phyloP scores from a whole-genome alignment of 2,113 vertebrate species.

The Anguilla japonica region DNA sequence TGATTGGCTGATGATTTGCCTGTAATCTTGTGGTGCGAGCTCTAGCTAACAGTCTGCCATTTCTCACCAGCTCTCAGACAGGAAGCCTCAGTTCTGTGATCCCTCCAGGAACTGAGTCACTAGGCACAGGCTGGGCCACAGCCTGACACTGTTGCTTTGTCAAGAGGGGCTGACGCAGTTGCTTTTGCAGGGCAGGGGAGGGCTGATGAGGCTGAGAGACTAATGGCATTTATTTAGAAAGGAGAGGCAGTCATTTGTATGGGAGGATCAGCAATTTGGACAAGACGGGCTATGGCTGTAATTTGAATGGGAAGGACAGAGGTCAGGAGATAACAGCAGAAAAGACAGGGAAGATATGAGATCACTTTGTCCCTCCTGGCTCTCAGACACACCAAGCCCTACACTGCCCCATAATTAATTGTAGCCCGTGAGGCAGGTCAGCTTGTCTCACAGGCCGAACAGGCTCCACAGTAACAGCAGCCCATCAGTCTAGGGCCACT shows the following conservation, averaged over 20 bases:
- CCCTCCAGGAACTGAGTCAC: background rate
- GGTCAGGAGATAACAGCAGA: background rate
- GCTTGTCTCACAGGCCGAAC: background rate
- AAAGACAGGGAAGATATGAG: no score
- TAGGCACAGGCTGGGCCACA: background rate
- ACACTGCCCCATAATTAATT: no score
- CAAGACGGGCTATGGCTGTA: background rate
- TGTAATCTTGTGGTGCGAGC: background rate
- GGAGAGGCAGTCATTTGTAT: background rate
- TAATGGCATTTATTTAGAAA: background rate
- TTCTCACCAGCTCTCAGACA: background rate
- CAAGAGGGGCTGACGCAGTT: background rate
- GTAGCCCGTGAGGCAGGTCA: no score
- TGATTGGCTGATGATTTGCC: background rate
- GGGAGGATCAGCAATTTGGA: background rate
- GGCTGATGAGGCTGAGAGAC: background rate
- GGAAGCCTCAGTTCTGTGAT: background rate
- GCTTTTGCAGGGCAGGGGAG: background rate
- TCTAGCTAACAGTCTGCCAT: background rate
- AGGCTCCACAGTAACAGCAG: background rate
- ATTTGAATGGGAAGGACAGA: background rate
- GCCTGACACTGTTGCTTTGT: background rate
- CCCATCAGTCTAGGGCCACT: background rate
- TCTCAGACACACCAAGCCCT: no score
- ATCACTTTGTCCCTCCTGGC: no score